Evolutionary conservation across 2,888 invertebrate species (phyloP), one percentile per base, ranked within the genome.

Genomic region (Epinotia ramella): DNA sequence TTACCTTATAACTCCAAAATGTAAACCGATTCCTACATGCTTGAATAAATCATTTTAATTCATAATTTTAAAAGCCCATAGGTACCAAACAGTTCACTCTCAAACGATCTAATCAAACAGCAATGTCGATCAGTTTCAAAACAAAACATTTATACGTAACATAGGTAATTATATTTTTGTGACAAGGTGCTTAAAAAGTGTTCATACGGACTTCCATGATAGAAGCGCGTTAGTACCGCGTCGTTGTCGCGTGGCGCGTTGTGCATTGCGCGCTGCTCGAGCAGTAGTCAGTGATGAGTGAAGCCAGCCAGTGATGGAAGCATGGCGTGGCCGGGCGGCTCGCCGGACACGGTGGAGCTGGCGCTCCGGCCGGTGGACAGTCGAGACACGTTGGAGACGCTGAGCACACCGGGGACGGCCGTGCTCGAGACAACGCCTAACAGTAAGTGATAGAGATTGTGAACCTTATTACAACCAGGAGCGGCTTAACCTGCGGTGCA

Each of bases 301-400:
- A 16, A 59, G 68, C 62, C 78, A 69, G 76, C 60, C 60, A 18
- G 65, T 75, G 65, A 70, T 70, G 70, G 70, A 49, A 71, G 70
- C 33, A 93, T 94, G 94, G 94, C 94, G 84, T 94, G 94, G 94
- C 94, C 94, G 11, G 93, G 90, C 20, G 92, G 91, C 78, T 85
- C 89, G 67, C 84, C 88, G 77, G 93, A 90, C 60, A 85, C 86
- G 13, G 92, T 91, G 82, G 93, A 93, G 77, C 85, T 94, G 80
- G 86, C 92, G 18, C 81, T 90, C 79, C 90, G 89, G 60, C 81
- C 81, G 68, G 80, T 84, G 71, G 77, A 79, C 72, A 78, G 83
- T 77, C 76, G 80, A 7, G 81, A 83, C 73, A 83, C 84, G 16
- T 71, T 84, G 24, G 86, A 85, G 18, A 79, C 82, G 0, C 65